Base-by-base conservation (phyloP, 2,113 vertebrate species). In the Nothocercus julius region DNA sequence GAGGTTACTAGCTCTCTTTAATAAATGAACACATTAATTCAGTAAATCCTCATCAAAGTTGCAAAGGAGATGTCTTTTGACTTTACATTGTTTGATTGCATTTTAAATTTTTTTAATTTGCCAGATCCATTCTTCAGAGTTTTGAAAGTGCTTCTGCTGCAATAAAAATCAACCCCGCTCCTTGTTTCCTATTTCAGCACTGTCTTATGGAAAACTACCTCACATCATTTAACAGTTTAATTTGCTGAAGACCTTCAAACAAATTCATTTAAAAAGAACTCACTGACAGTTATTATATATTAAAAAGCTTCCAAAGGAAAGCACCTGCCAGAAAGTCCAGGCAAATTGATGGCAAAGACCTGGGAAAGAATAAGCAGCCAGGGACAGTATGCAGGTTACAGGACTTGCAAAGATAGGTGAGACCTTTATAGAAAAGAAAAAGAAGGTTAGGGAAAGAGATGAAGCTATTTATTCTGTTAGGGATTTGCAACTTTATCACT, bases 171-270 rank as follows among this genome's bases (percentile, higher is more conserved):
- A 84, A 59, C 38, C 8, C 53, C 70, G 45, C 28, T 94, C 42
- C 85, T 77, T 79, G 85, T 84, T 88, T 81, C 44, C 62, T 91
- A 2, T 74, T 92, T 64, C 28, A 59, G 75, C 5, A 11, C 34
- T 80, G 34, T 82, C n/a, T 89, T 75, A 44, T 85, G 68, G 76
- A 77, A 92, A 93, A 84, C 8, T 63, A n/a, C 62, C 81, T 92
- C 59, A 68, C 28, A 66, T 54, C 1, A 3, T 74, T 78, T 92
- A 95, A 81, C 11, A 59, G 72, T 92, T 94, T 92, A 91, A 88
- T 96, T 96, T 91, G 77, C 45, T 77, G 75, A 89, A 91, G 45
- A 81, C 51, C 34, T 94, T 93, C 75, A 79, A 89, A 88, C 20
- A 90, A 93, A 94, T 85, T 42, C 4, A 40, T 95, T 79, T 94